These are phyloP conservation scores for Drosophila dives DNA, from an alignment of 2,888 invertebrate species.

Conservation along the genomic window DNA sequence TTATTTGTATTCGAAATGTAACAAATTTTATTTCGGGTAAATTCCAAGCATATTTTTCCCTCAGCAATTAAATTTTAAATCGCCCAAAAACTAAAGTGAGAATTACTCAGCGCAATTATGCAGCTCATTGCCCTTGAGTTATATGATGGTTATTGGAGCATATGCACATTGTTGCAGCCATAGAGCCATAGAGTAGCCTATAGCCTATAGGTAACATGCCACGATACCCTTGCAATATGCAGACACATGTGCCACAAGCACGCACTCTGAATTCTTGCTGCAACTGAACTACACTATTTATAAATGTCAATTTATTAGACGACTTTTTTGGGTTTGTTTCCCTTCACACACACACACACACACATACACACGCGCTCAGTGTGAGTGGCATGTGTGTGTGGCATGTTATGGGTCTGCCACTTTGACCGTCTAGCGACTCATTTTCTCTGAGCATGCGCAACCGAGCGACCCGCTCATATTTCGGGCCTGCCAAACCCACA, in stretches of 20 bases:
- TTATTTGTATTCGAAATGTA: constrained; percentile 26
- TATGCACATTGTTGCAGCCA: constrained; percentile 28
- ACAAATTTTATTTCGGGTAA: constrained; percentile 11
- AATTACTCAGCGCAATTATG: constrained; percentile 80
- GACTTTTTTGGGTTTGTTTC: constrained; percentile 60
- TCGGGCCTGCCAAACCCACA: constrained; percentile 62
- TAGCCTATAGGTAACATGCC: constrained; percentile 30
- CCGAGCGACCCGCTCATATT: constrained; percentile 63
- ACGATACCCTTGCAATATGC: constrained; percentile 57
- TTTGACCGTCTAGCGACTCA: constrained; percentile 1
- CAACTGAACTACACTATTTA: constrained; percentile 60
- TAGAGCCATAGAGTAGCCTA: neutral
- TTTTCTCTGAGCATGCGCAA: constrained; percentile 63
- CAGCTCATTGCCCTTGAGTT: constrained; percentile 80
- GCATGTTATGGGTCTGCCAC: constrained; percentile 63
- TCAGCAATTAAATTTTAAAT: constrained; percentile 43
- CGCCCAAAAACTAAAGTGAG: constrained; percentile 66
- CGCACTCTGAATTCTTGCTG: constrained; percentile 44
- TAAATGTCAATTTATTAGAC: constrained; percentile 69
- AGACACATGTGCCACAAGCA: constrained; percentile 68
- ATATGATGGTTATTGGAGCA: constrained; percentile 59
- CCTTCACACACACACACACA: constrained; percentile 8
- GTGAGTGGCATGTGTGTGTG: constrained; percentile 68
- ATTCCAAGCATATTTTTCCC: constrained; percentile 26
- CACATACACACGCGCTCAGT: constrained; percentile 28